These are phyloP conservation scores for Ochlodes sylvanus DNA, from an alignment of 2,888 invertebrate genomes.

Conservation along the genomic window DNA sequence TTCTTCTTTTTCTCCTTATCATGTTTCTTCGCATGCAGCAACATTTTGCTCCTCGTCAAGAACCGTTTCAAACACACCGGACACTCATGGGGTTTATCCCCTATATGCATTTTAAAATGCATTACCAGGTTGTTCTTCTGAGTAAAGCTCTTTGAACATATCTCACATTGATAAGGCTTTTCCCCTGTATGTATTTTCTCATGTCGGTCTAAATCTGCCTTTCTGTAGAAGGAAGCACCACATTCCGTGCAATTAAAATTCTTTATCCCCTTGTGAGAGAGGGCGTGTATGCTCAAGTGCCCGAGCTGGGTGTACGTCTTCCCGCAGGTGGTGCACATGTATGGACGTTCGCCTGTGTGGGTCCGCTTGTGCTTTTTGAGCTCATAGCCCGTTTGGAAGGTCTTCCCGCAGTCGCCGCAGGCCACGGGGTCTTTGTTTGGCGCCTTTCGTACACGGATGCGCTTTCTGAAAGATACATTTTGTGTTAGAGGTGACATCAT, in stretches of 20 bases:
- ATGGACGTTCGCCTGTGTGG: slow-evolving; percentile 71
- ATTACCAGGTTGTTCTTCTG: slow-evolving; percentile 74
- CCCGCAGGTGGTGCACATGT: slow-evolving; percentile 74
- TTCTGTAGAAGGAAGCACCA: slow-evolving; percentile 68
- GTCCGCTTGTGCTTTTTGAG: slow-evolving; percentile 69
- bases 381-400: slow-evolving; percentile 65
- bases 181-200: slow-evolving; percentile 70
- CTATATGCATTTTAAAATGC: slow-evolving; percentile 71
- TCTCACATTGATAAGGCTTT: slow-evolving; percentile 68
- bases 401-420: slow-evolving; percentile 66
- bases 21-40: slow-evolving; percentile 63
- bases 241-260: slow-evolving; percentile 69
- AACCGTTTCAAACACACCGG: slow-evolving; percentile 64
- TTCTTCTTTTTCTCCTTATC: slow-evolving; percentile 63
- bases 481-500: too few relatives aligned
- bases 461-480: slow-evolving; percentile 43
- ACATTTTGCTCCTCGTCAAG: slow-evolving; percentile 65
- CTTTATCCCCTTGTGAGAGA: slow-evolving; percentile 69
- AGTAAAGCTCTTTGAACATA: slow-evolving; percentile 70
- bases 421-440: slow-evolving; percentile 52
- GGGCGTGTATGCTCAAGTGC: slow-evolving; percentile 67
- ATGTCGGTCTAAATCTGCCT: slow-evolving; percentile 71
- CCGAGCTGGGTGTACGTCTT: slow-evolving; percentile 75
- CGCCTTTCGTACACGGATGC: slow-evolving; percentile 38
- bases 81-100: slow-evolving; percentile 65